These are phyloP conservation scores for Pseudonaja textilis DNA, from an alignment of 2,113 vertebrate species.

Conservation along the genomic window DNA sequence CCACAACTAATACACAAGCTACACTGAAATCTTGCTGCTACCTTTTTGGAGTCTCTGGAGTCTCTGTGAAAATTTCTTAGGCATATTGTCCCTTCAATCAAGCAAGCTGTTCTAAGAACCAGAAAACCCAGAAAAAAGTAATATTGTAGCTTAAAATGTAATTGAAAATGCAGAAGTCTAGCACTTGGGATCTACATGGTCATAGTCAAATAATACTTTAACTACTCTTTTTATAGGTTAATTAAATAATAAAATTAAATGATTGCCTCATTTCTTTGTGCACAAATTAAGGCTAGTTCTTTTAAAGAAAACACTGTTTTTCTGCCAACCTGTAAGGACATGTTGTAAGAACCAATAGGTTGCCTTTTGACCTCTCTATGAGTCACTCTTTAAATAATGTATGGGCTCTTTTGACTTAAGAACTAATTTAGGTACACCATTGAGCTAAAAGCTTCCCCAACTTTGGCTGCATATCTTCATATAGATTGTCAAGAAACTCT, in stretches of 20 bases:
- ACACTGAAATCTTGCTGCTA: background rate
- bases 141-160: background rate
- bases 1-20: background rate
- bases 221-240: constrained; percentile 16
- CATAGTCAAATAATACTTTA: constrained; percentile 25
- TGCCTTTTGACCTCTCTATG: constrained; percentile 21
- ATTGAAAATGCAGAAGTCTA: constrained; percentile 12
- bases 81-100: background rate
- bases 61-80: background rate
- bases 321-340: background rate
- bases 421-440: constrained; percentile 13
- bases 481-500: background rate
- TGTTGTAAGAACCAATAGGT: constrained; percentile 6
- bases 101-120: background rate
- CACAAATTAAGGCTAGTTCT: background rate
- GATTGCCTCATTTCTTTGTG: constrained; percentile 8
- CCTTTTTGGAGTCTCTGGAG: background rate
- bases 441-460: background rate
- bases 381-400: constrained; percentile 23
- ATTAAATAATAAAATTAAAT: constrained; percentile 42
- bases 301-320: background rate
- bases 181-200: constrained; percentile 12
- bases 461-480: background rate
- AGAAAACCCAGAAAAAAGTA: background rate
- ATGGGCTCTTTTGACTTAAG: constrained; percentile 16